These are phyloP conservation scores for Remorina albescens DNA, from an alignment of 2,797 vertebrate species.

Conservation along the genomic window DNA sequence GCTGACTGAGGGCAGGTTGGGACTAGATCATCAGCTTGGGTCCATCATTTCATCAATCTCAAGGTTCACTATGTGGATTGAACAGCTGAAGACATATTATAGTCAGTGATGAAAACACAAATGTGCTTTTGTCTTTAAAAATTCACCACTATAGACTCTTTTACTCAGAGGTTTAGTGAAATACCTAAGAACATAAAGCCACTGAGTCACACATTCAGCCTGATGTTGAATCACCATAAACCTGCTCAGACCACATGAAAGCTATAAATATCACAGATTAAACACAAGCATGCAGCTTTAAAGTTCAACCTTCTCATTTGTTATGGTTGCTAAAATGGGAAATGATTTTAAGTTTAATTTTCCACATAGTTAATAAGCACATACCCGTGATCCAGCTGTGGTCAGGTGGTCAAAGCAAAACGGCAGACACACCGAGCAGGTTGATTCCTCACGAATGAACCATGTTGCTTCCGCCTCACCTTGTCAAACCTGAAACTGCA, in stretches of 20 bases:
- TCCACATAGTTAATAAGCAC: constrained; percentile 1
- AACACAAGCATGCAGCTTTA: not conserved
- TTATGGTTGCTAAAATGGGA: no score
- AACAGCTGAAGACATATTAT: constrained; percentile 38
- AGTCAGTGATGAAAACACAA: constrained; percentile 8
- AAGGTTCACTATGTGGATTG: constrained; percentile 26
- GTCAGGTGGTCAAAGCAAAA: constrained; percentile 50
- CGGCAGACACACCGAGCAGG: constrained; percentile 55
- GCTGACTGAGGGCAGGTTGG: constrained; percentile 51
- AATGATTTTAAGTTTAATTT: not conserved
- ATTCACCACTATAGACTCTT: constrained; percentile 1
- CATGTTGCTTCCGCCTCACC: constrained; percentile 81
- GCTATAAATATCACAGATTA: constrained; percentile 31
- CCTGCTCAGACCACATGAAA: constrained; percentile 37
- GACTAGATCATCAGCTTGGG: constrained; percentile 65
- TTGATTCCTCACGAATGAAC: constrained; percentile 47
- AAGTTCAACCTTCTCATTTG: not conserved
- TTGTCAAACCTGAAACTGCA: constrained; percentile 60
- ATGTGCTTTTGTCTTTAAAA: not conserved
- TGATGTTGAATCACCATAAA: constrained; percentile 71
- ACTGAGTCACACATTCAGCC: constrained; percentile 64
- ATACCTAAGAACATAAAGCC: constrained; percentile 16
- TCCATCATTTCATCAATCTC: constrained; percentile 73
- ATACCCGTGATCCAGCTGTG: constrained; percentile 46
- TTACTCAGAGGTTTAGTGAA: constrained; percentile 42